Percentiles rank a stretch among this genome's conserved stretches.
phyloP scores from a whole-genome alignment of 2,797 vertebrate species.

The Sibirionetta formosa region DNA sequence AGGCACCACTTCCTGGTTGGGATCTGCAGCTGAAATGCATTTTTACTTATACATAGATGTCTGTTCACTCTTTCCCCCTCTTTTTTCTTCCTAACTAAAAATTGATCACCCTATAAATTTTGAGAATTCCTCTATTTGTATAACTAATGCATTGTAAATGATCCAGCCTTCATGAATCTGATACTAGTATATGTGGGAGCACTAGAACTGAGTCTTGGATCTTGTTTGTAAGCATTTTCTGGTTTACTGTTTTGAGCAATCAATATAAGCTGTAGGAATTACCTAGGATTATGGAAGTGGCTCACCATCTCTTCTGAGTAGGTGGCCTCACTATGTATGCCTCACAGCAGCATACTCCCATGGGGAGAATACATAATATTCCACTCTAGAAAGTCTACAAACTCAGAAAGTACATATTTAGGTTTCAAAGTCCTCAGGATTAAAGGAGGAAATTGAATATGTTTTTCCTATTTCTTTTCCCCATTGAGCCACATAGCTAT shows the following conservation, averaged over 20 bases:
- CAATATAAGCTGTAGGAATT: not conserved
- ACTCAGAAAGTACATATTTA: not conserved
- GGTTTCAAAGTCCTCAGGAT: not conserved
- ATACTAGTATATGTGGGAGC: too few relatives aligned
- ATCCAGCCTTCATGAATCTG: not conserved
- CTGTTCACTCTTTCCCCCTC: not conserved
- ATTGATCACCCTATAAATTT: not conserved
- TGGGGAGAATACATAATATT: not conserved
- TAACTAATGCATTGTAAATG: not conserved
- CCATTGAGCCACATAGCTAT: not conserved
- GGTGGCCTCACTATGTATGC: not conserved
- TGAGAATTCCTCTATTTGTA: not conserved
- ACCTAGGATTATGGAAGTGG: not conserved
- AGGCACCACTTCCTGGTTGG: not conserved
- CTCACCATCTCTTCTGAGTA: too few relatives aligned
- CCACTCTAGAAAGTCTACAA: not conserved
- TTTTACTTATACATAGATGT: not conserved
- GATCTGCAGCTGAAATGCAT: not conserved
- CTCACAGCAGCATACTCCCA: fast-evolving
- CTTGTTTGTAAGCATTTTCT: not conserved
- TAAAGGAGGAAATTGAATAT: fast-evolving
- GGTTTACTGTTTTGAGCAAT: not conserved
- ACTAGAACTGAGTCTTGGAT: not conserved
- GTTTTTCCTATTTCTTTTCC: not conserved
- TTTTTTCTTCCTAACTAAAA: not conserved